phyloP scores from a whole-genome alignment of 92 coral and sea anemone species.

The Phenganax stokvisi region DNA sequence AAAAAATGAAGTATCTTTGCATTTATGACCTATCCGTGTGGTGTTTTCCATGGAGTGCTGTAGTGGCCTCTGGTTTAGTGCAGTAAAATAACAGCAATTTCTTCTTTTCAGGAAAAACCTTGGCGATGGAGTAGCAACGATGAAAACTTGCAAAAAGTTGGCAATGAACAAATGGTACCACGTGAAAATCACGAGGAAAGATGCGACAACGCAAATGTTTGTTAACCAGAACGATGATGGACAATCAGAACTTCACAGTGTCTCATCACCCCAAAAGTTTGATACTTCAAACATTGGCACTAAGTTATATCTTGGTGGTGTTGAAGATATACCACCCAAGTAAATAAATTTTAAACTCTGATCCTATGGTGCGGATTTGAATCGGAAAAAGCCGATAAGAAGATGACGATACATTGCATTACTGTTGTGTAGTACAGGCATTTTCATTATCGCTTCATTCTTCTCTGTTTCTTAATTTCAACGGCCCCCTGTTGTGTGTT shows the following conservation, averaged over 20 bases:
- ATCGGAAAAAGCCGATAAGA: too few species aligned
- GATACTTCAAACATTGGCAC: conserved; percentile 5
- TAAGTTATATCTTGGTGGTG: conserved; percentile 28
- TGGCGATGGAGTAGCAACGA: conserved; percentile 18
- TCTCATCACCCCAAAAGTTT: neutral
- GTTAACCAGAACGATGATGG: conserved; percentile 1
- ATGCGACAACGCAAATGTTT: neutral
- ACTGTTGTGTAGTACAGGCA: too few species aligned
- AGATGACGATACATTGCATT: neutral
- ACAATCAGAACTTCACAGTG: neutral
- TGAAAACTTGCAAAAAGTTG: neutral
- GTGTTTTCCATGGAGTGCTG: neutral
- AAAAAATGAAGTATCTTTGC: neutral
- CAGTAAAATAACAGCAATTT: neutral
- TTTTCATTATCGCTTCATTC: too few species aligned
- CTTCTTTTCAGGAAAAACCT: conserved; percentile 7
- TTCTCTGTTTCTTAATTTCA: too few species aligned
- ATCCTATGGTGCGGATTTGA: too few species aligned
- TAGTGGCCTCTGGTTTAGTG: neutral
- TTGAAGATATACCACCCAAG: conserved; percentile 7
- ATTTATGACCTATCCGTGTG: too few species aligned
- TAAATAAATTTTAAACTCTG: neutral
- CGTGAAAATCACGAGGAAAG: conserved; percentile 6
- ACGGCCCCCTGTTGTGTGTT: too few species aligned
- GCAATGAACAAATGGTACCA: conserved; percentile 39